Base-by-base conservation (phyloP, 1,140 invertebrate genomes). In the Aricia agestis region DNA sequence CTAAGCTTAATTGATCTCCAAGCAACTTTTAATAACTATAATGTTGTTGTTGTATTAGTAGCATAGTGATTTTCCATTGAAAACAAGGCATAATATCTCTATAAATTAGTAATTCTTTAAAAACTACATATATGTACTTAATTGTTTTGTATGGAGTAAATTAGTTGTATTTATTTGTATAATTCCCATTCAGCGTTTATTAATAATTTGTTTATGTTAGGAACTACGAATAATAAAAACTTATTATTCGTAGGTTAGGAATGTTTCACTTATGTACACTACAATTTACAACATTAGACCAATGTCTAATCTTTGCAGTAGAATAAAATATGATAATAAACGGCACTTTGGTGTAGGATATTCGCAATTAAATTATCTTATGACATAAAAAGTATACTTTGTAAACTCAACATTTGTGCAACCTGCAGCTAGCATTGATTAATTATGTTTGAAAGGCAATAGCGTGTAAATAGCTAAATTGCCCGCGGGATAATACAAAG, bases 11-110 rank as follows among this genome's bases (percentile, higher is more conserved):
- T 63, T 19, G 18, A 63, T 63, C 17, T 63, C 6, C 9, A 19
- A 63, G n/a, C 1, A 15, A 18, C 18, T 19, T 9, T 25, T 36
- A 36, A 25, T 17, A n/a, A n/a, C n/a, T n/a, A n/a, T n/a, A n/a
- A n/a, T 59, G 58, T 59, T 59, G 58, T 59, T 19, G 59, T 31
- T 63, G 7, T 36, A 36, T 10, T 25, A 63, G 4, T 25, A 63
- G 2, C 6, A 63, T 25, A 63, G 59, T 63, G 19, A 19, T 63
- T 63, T 63, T 63, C 59, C 59, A 63, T 63, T 63, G 7, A 63
- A 63, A 63, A 63, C 59, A 63, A 63, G 59, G 10, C 19, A 63
- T 25, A 2, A 63, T 63, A 19, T 63, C 19, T 63, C 59, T 63
- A 19, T 9, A 63, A 63, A 63, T 52, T 52, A 52, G 45, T 52